These are phyloP conservation scores for Oscheius myriophilus DNA, from an alignment of 2,888 invertebrate species.

Conservation along the genomic window DNA sequence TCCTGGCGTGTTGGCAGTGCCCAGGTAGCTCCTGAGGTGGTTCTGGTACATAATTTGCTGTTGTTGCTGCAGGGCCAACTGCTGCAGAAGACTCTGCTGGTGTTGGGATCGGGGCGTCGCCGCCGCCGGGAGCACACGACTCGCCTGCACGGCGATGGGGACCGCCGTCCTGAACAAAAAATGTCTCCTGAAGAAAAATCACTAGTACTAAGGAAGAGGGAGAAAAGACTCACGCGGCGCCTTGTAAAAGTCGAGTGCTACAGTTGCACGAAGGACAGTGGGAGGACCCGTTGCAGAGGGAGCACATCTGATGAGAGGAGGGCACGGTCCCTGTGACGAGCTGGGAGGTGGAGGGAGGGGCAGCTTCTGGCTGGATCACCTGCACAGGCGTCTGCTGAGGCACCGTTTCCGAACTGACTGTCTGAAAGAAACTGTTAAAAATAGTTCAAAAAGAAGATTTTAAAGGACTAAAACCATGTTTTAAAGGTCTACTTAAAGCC, in stretches of 20 bases:
- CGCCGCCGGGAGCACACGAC: too few species aligned
- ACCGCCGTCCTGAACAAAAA: too few species aligned
- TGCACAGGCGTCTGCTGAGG: constrained; percentile 4
- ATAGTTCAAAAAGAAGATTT: too few species aligned
- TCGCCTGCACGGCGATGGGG: too few species aligned
- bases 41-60: too few species aligned
- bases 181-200: too few species aligned
- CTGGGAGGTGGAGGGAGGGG: constrained; percentile 26
- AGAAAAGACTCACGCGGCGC: constrained; percentile 15
- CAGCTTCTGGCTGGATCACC: not conserved
- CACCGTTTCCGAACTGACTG: constrained; percentile 10
- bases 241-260: constrained; percentile 7
- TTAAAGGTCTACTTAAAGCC: too few species aligned
- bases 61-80: too few species aligned
- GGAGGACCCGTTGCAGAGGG: constrained; percentile 5
- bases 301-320: constrained; percentile 14
- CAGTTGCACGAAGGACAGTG: not conserved
- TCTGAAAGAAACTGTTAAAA: not conserved
- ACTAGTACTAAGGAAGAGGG: not conserved
- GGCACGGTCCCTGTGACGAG: constrained; percentile 31
- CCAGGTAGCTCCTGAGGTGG: too few species aligned
- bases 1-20: too few species aligned
- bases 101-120: too few species aligned
- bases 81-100: too few species aligned
- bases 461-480: not conserved